Percentiles rank a stretch among this genome's conserved stretches.
Conservation (phyloP, 2,888 invertebrate species). For the Megalurothrips usitatus region DNA sequence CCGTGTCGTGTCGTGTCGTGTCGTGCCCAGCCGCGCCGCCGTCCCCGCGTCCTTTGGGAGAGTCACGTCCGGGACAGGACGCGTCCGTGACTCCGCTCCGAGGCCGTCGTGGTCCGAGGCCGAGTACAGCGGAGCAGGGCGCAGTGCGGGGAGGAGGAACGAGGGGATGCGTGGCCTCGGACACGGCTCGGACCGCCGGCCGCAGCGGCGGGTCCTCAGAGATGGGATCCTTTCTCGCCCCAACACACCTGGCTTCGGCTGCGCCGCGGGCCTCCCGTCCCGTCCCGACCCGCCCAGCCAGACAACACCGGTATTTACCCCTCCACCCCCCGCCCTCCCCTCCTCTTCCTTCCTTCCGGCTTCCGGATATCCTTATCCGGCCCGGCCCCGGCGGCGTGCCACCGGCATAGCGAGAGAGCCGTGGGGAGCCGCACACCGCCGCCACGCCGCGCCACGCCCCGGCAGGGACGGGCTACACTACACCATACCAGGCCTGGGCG, state of each 20-base stretch:
- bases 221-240: too few species aligned
- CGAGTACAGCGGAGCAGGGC: too few species aligned
- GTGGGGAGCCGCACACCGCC: background rate
- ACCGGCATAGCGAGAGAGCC: background rate
- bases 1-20: too few species aligned
- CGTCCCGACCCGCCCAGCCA: background rate
- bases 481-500: background rate
- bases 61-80: conserved; percentile 3
- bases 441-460: conserved; percentile 1
- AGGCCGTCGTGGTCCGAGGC: too few species aligned
- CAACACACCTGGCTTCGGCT: too few species aligned
- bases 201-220: background rate
- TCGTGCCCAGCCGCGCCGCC: background rate
- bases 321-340: background rate
- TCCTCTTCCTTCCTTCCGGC: background rate
- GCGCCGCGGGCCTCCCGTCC: too few species aligned
- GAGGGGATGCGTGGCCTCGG: background rate
- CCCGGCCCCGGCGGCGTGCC: background rate
- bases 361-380: background rate
- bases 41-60: background rate
- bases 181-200: too few species aligned
- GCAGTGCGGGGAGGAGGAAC: background rate
- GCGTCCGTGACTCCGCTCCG: background rate
- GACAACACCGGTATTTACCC: background rate
- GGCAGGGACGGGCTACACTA: background rate